Percentiles rank a stretch among this genome's conserved stretches.
phyloP scores from a whole-genome alignment of 2,888 invertebrate genomes.

The Thymelicus lineola region DNA sequence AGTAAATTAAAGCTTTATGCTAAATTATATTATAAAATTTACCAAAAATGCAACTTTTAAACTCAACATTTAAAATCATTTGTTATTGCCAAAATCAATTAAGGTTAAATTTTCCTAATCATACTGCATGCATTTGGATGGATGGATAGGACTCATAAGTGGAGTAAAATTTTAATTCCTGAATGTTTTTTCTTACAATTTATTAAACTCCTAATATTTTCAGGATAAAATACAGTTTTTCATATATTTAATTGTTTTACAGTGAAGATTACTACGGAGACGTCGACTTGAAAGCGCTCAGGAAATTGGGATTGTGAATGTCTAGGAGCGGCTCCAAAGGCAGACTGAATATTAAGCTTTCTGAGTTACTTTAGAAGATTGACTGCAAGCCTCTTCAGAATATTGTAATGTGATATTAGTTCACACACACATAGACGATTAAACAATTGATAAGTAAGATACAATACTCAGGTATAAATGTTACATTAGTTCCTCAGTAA shows the following conservation, averaged over 20 bases:
- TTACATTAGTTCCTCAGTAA: slow-evolving; percentile 15
- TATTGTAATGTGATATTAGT: slow-evolving; percentile 37
- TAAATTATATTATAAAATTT: neutral
- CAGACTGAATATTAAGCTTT: slow-evolving; percentile 77
- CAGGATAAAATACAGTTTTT: neutral
- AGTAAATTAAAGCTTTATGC: too few relatives aligned
- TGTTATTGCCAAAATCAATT: too few relatives aligned
- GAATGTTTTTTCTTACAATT: too few relatives aligned
- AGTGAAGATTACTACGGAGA: slow-evolving; percentile 97
- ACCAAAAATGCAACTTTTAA: too few relatives aligned
- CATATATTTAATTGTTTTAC: slow-evolving; percentile 55
- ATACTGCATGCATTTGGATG: too few relatives aligned
- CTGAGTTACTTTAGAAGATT: slow-evolving; percentile 63
- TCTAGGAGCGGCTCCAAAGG: slow-evolving; percentile 78
- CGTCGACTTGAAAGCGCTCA: slow-evolving; percentile 94
- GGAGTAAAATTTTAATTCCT: too few relatives aligned
- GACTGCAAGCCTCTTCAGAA: slow-evolving; percentile 53
- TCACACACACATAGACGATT: slow-evolving; percentile 20
- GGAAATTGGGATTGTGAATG: slow-evolving; percentile 91
- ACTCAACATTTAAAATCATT: too few relatives aligned
- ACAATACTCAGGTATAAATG: slow-evolving; percentile 15
- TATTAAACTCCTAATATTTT: too few relatives aligned
- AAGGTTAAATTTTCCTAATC: too few relatives aligned
- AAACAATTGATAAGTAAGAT: slow-evolving; percentile 24
- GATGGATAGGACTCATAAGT: too few relatives aligned